These are phyloP conservation scores for Chrysina gloriosa DNA, from an alignment of 2,888 invertebrate genomes.

Conservation along the genomic window DNA sequence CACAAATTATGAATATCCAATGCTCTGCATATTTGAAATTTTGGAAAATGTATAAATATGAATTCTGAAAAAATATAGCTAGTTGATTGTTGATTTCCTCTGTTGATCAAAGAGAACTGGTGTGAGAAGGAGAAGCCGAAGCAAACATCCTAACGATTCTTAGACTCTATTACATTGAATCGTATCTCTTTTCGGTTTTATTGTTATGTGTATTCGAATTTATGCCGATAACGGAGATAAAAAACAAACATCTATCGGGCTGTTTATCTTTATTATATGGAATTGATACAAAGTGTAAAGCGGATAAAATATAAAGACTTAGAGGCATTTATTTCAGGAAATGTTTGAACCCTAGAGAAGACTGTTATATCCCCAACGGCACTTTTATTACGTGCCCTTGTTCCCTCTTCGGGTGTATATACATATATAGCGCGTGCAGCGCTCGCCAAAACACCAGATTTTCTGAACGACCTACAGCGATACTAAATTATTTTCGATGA, in stretches of 20 bases:
- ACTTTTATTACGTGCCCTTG: constrained; percentile 54
- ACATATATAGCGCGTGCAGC: constrained; percentile 26
- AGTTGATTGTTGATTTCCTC: too few species aligned
- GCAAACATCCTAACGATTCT: constrained; percentile 11
- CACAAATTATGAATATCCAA: too few species aligned
- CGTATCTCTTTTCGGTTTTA: constrained; percentile 35
- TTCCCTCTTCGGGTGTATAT: constrained; percentile 45
- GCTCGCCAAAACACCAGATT: constrained; percentile 51
- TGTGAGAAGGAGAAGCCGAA: neutral
- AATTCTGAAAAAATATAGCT: too few species aligned
- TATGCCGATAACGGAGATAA: constrained; percentile 34
- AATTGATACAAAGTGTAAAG: constrained; percentile 43
- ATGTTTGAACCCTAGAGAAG: constrained; percentile 36
- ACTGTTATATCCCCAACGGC: constrained; percentile 50
- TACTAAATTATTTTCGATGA: constrained; percentile 59
- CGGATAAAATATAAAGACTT: constrained; percentile 46
- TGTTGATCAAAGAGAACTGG: neutral
- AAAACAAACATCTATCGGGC: constrained; percentile 39
- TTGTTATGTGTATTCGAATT: constrained; percentile 40
- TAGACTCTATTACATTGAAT: constrained; percentile 33
- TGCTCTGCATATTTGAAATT: too few species aligned
- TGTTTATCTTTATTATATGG: constrained; percentile 42
- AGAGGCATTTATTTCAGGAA: constrained; percentile 45
- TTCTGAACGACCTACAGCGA: constrained; percentile 56
- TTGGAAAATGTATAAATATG: too few species aligned